Percentiles rank a stretch among this genome's conserved stretches.
phyloP scores from a whole-genome alignment of 2,113 vertebrate species.

The Leucoraja erinaceus region DNA sequence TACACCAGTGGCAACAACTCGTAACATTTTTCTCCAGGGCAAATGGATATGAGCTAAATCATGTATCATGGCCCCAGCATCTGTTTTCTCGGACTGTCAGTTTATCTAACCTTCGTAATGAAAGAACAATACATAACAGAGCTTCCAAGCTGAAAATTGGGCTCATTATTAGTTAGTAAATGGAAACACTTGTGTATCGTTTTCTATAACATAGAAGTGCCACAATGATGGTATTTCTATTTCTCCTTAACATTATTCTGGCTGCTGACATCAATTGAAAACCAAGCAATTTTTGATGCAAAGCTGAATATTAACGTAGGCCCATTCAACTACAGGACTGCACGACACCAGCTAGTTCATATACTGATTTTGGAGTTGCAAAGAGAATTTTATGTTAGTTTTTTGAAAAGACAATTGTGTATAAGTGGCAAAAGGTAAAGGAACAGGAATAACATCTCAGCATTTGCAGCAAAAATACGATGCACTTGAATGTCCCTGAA shows the following conservation, averaged over 20 bases:
- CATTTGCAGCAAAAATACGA: slow-evolving; percentile 46
- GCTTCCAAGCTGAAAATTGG: not conserved
- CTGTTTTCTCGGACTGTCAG: not conserved
- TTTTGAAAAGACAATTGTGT: slow-evolving; percentile 45
- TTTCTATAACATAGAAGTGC: not conserved
- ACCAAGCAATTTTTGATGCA: not conserved
- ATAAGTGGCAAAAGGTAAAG: slow-evolving; percentile 52
- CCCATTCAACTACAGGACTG: not conserved
- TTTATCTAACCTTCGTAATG: not conserved
- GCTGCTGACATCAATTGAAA: not conserved
- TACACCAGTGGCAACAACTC: too few species aligned
- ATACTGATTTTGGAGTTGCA: slow-evolving; percentile 46
- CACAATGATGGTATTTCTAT: not conserved
- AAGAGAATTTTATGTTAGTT: slow-evolving; percentile 40
- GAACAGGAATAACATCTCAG: slow-evolving; percentile 43
- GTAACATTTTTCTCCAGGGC: too few species aligned
- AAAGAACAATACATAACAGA: not conserved
- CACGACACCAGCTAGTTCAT: slow-evolving; percentile 42
- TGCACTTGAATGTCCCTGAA: slow-evolving; percentile 48
- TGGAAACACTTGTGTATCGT: not conserved
- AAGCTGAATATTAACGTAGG: not conserved
- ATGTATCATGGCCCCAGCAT: too few species aligned
- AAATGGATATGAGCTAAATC: too few species aligned
- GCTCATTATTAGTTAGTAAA: not conserved
- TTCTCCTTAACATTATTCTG: not conserved